phyloP scores from a whole-genome alignment of 2,113 vertebrate genomes.

The Pterophyllum scalare region DNA sequence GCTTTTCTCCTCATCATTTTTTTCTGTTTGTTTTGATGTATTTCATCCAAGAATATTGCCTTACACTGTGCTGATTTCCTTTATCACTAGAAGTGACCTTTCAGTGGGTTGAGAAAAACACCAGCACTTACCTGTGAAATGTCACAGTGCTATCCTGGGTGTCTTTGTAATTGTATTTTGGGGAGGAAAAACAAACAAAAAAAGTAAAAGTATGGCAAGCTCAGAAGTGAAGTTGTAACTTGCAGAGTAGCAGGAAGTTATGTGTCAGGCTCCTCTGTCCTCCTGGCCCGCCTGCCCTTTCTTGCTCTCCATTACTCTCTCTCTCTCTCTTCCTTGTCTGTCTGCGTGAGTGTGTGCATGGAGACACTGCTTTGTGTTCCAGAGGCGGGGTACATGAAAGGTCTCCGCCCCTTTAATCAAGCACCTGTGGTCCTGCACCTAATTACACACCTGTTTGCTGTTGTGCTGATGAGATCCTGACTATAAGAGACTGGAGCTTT shows the following conservation, averaged over 20 bases:
- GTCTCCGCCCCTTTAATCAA: too few species aligned
- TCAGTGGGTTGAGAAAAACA: slow-evolving; percentile 47
- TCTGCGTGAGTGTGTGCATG: too few species aligned
- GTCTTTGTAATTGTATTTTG: slow-evolving; percentile 50
- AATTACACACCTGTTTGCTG: too few species aligned
- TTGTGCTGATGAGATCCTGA: too few species aligned
- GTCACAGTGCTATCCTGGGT: slow-evolving; percentile 49
- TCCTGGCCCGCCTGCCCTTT: too few species aligned
- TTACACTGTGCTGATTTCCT: slow-evolving; percentile 28
- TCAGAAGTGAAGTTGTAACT: not conserved
- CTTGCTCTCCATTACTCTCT: too few species aligned
- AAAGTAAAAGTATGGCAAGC: not conserved
- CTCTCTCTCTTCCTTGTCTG: too few species aligned
- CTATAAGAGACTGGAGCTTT: too few species aligned
- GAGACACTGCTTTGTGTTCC: too few species aligned
- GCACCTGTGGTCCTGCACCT: too few species aligned
- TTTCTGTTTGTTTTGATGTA: slow-evolving; percentile 40
- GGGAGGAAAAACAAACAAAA: not conserved
- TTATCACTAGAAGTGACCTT: slow-evolving; percentile 62
- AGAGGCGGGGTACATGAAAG: too few species aligned
- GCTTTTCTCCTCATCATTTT: not conserved
- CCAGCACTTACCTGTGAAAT: slow-evolving; percentile 61
- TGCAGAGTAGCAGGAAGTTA: not conserved
- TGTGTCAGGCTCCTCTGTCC: too few species aligned
- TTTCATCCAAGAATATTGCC: slow-evolving; percentile 42